Evolutionary conservation across 2,888 invertebrate species (phyloP).

Genomic region (Rambutsinella grinnellia): DNA sequence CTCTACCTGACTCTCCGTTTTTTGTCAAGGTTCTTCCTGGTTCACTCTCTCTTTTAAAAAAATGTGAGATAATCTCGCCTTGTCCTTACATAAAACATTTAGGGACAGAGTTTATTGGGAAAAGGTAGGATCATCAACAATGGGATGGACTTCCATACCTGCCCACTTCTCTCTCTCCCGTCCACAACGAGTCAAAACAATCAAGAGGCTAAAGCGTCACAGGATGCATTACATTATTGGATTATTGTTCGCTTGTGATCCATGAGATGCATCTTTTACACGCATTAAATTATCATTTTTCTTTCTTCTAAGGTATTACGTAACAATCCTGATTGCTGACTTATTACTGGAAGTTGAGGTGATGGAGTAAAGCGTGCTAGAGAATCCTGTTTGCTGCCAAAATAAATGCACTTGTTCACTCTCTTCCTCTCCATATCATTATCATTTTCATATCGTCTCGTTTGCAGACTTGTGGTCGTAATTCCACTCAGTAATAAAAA

Average conservation of each 20-base stretch:
- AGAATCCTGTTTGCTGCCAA: constrained; percentile 28
- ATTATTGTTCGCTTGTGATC: constrained; percentile 9
- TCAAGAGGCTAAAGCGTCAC: constrained; percentile 19
- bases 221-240: constrained; percentile 24
- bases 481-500: constrained; percentile 37
- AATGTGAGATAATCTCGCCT: not conserved
- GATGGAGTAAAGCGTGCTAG: not conserved
- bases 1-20: not conserved
- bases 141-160: not conserved
- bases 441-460: constrained; percentile 1
- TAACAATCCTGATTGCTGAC: not conserved
- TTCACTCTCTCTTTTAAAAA: not conserved
- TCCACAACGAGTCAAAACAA: not conserved
- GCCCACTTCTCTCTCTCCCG: not conserved
- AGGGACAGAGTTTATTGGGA: too few relatives aligned
- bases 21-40: constrained; percentile 49
- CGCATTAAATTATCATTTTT: not conserved
- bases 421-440: not conserved
- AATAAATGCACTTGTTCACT: too few relatives aligned
- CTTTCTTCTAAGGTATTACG: not conserved
- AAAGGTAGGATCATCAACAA: too few relatives aligned
- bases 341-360: not conserved
- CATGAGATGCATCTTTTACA: not conserved
- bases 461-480: too few relatives aligned
- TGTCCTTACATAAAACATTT: too few relatives aligned